Conservation (phyloP, 2,113 vertebrate genomes). For the Sinosuthora webbiana region DNA sequence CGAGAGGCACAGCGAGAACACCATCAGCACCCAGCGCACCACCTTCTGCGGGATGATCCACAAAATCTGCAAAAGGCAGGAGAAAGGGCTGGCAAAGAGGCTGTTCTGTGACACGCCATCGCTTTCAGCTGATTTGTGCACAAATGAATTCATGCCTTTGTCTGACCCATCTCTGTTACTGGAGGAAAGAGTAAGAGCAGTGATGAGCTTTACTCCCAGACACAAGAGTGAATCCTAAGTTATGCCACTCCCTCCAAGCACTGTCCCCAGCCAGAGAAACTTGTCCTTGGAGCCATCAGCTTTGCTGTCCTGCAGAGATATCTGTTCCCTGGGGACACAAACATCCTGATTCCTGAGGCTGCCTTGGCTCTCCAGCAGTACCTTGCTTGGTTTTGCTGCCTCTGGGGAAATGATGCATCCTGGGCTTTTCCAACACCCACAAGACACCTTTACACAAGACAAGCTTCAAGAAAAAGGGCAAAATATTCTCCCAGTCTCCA, state of each 20-base stretch:
- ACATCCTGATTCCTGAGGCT: neutral
- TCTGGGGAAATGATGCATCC: neutral
- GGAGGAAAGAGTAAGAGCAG: neutral
- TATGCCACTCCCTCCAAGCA: neutral
- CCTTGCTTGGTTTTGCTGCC: neutral
- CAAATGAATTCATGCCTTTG: neutral
- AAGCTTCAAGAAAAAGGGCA: neutral
- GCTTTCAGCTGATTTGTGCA: neutral
- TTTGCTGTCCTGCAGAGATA: accelerated
- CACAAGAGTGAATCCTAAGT: neutral
- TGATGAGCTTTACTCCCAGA: neutral
- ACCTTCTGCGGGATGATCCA: slow-evolving; percentile 86
- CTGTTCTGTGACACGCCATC: neutral
- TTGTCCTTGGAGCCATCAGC: neutral
- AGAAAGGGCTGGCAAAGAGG: neutral
- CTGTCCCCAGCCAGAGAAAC: neutral
- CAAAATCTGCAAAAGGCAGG: slow-evolving; percentile 76
- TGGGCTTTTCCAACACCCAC: neutral
- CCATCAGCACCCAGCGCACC: slow-evolving; percentile 86
- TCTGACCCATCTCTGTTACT: neutral
- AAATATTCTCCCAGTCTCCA: neutral
- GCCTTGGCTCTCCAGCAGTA: neutral
- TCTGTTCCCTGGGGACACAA: neutral
- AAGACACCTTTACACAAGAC: neutral
- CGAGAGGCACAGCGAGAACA: slow-evolving; percentile 87